Base-by-base conservation (phyloP, 2,797 vertebrate genomes). In the Coregonus sp. region DNA sequence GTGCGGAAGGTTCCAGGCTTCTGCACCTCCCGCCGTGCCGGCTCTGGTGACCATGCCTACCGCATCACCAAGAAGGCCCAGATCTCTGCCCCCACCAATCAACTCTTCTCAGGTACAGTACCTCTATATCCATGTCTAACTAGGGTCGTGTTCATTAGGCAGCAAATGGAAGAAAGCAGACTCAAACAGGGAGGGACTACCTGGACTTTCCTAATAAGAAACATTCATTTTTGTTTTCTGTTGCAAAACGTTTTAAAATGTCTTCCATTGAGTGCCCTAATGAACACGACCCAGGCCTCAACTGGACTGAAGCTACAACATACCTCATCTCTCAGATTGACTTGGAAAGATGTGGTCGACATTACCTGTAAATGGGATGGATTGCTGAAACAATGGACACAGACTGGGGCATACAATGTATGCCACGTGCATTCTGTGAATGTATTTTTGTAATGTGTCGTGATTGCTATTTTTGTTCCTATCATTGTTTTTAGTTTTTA, bases 61-160 rank as follows among this genome's bases (percentile, higher is more conserved):
- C 94, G 95, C 65, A 94, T 98, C 86, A 90, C 88, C 75, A 95
- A 96, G 79, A 95, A 94, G 80, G 96, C 96, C 63, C 97, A 98
- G 91, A 95, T 98, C 90, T 97, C 96, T 0, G 96, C 96, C 40
- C 97, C 97, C 82, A 98, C 97, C 71, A 95, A 95, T 82, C 96
- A 98, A 86, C 95, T 98, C 79, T 98, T 98, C 90, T 91, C 96
- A 93, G 95, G 97, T 97, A 12, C 40, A 47, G 40, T 47, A 88
- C 9, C 66, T 7, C 1, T 3, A 5, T 61, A 25, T 47, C 31
- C 51, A 63, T 5, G n/a, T 63, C 59, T 25, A 63, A 63, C 20
- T 25, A 25, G 59, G 59, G 59, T 12, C 25, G 9, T 20, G 59
- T 63, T 63, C 20, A 25, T 6, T 7, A 20, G 9, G 6, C 56